phyloP scores from a whole-genome alignment of 2,797 vertebrate genomes.

The Rhincodon typus region DNA sequence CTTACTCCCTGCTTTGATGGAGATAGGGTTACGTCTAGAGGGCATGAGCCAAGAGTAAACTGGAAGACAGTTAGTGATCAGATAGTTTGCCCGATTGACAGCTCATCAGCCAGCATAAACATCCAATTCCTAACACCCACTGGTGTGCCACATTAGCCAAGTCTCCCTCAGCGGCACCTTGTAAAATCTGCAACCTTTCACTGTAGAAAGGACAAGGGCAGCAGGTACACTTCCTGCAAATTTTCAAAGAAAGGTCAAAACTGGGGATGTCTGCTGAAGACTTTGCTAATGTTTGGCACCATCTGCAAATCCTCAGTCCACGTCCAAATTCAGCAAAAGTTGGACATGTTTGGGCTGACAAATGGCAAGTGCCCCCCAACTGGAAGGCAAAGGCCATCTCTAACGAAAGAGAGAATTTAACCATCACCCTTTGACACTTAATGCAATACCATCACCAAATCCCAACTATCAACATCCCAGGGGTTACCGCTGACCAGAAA shows the following conservation, averaged over 20 bases:
- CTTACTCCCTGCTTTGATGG: not conserved
- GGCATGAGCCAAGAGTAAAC: not conserved
- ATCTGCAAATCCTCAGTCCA: no score
- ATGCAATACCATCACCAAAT: no score
- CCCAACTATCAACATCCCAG: no score
- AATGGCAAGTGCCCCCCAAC: no score
- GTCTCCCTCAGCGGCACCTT: not conserved
- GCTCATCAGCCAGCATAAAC: not conserved
- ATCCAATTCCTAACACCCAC: not conserved
- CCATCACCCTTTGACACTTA: no score
- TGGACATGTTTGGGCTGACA: no score
- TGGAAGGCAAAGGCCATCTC: no score
- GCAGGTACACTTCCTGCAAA: not conserved
- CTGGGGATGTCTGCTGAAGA: no score
- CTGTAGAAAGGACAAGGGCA: not conserved
- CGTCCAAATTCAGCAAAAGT: no score
- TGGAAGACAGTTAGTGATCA: not conserved
- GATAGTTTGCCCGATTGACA: not conserved
- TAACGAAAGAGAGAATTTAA: no score
- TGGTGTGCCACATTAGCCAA: not conserved
- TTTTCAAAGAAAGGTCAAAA: not conserved
- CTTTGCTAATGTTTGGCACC: no score
- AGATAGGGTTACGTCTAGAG: not conserved
- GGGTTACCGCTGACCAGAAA: no score
- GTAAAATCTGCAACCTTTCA: not conserved